These are phyloP conservation scores for Rhinoraja longicauda DNA, from an alignment of 2,797 vertebrate genomes.

Conservation along the genomic window DNA sequence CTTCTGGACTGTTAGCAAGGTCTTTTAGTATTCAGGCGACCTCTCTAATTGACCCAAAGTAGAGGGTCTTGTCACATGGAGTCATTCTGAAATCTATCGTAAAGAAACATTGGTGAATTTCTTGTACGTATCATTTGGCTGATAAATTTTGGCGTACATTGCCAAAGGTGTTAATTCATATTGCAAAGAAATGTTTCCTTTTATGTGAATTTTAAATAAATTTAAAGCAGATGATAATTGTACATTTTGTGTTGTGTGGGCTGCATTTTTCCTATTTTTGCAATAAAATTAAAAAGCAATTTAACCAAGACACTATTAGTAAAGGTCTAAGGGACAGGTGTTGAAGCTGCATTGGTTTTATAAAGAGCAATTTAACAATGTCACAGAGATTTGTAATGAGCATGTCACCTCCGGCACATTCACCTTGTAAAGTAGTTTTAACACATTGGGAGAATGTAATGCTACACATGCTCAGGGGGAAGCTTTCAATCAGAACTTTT, in stretches of 20 bases:
- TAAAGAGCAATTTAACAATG: neutral
- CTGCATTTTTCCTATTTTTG: neutral
- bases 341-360: neutral
- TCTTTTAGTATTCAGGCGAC: neutral
- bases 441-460: neutral
- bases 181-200: neutral
- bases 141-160: neutral
- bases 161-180: neutral
- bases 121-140: too few relatives aligned
- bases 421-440: slow-evolving; percentile 5
- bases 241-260: neutral
- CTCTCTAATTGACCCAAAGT: neutral
- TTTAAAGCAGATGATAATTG: neutral
- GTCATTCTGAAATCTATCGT: too few relatives aligned
- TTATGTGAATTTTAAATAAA: neutral
- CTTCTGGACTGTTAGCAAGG: neutral
- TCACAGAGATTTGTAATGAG: neutral
- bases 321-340: slow-evolving; percentile 8
- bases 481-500: neutral
- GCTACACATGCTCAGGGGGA: neutral
- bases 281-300: slow-evolving; percentile 15
- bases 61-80: neutral
- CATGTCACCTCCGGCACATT: neutral
- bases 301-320: neutral
- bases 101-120: too few relatives aligned